phyloP scores from a whole-genome alignment of 2,888 invertebrate genomes.

The Anoncus sp. region DNA sequence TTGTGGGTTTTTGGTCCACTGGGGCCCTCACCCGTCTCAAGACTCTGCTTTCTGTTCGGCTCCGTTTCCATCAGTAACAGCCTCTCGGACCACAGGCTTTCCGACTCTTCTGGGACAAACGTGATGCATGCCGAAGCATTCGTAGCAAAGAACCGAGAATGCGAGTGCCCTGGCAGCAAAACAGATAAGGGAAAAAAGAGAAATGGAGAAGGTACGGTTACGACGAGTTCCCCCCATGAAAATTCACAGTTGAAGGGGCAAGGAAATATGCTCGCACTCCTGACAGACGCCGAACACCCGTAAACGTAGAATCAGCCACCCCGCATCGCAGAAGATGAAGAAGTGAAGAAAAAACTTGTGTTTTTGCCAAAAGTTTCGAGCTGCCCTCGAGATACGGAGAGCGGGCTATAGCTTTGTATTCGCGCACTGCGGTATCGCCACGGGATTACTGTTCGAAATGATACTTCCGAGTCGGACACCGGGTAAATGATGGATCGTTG shows the following conservation, averaged over 20 bases:
- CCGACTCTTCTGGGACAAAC: slow-evolving; percentile 63
- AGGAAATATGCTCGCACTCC: slow-evolving; percentile 39
- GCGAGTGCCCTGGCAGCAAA: slow-evolving; percentile 35
- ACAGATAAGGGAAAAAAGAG: slow-evolving; percentile 63
- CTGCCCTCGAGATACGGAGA: slow-evolving; percentile 68
- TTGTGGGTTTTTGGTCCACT: slow-evolving; percentile 60
- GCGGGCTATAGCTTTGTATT: slow-evolving; percentile 44
- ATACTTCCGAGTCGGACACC: slow-evolving; percentile 79
- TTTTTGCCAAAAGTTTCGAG: slow-evolving; percentile 73
- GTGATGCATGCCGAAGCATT: slow-evolving; percentile 78
- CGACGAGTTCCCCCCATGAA: slow-evolving; percentile 59
- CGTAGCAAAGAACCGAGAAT: slow-evolving; percentile 53
- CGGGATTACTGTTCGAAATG: slow-evolving; percentile 77
- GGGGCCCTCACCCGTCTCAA: slow-evolving; percentile 65
- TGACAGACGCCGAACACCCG: slow-evolving; percentile 27
- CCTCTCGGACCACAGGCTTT: slow-evolving; percentile 64
- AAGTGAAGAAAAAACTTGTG: slow-evolving; percentile 61
- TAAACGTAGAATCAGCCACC: slow-evolving; percentile 34
- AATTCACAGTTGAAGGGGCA: slow-evolving; percentile 42
- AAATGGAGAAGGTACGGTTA: slow-evolving; percentile 56
- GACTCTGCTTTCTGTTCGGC: slow-evolving; percentile 59
- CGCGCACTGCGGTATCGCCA: slow-evolving; percentile 69
- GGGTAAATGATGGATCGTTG: slow-evolving; percentile 82
- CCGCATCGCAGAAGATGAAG: slow-evolving; percentile 39
- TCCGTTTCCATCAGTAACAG: slow-evolving; percentile 47